Base-by-base conservation (phyloP, 1,140 invertebrate genomes). In the Vollenhovia emeryi region DNA sequence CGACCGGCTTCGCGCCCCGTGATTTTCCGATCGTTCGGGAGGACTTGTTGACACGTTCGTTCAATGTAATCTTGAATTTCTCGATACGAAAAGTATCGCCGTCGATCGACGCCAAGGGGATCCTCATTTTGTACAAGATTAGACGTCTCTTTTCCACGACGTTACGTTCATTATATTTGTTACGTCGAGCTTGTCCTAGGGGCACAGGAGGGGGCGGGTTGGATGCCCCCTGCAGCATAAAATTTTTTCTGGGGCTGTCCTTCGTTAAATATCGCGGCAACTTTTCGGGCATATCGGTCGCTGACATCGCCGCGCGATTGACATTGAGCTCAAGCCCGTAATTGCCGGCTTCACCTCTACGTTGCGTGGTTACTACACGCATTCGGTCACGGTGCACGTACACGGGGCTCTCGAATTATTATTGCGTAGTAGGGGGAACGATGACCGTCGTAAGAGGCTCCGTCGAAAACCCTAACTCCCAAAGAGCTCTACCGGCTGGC, bases 401-500 rank as follows among this genome's bases (percentile, higher is more conserved):
- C 79, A 27, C 60, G 13, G 75, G 69, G 79, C 83, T 52, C 69
- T n/a, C 50, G 74, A 89, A 86, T 60, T 33, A 74, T 75, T 50
- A 55, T 66, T n/a, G 36, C 45, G 52, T 73, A 79, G 79, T 60
- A 64, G 50, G 79, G n/a, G 60, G 76, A 84, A 86, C 87, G 87
- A 89, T 89, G 88, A 86, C 85, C 87, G 86, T 83, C 73, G 79
- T 89, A 86, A 85, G 74, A 86, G 69, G 88, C 78, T 55, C 71
- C 84, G 50, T 57, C 78, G 50, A 80, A 86, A 88, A 79, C 64
- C 76, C 66, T 79, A 86, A 82, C 79, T 71, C 87, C 50, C 85
- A 86, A 86, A 86, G 86, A 80, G 68, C 27, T 76, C 52, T 60
- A 91, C 87, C 84, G 76, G 91, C 86, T 93, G 89, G 91, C 92